phyloP scores from a whole-genome alignment of 2,113 vertebrate genomes.

The Acrocephalus arundinaceus region DNA sequence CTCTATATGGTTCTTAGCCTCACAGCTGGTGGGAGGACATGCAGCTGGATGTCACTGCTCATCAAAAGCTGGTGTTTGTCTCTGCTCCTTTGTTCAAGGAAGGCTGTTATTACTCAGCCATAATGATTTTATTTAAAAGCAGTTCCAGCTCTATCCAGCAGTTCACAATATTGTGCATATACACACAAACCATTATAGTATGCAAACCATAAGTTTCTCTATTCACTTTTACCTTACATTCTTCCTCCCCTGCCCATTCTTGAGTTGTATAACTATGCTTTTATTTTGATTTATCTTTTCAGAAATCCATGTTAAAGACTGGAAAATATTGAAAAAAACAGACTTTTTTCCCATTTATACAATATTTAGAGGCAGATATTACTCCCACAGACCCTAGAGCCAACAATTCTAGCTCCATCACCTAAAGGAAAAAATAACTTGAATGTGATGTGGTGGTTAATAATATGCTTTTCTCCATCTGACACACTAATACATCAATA shows the following conservation, averaged over 20 bases:
- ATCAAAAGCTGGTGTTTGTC: background rate
- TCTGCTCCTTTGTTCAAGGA: background rate
- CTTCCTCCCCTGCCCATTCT: background rate
- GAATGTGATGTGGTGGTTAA: background rate
- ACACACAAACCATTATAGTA: background rate
- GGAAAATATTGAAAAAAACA: background rate
- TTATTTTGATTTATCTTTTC: background rate
- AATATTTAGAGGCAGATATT: background rate
- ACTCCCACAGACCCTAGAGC: background rate
- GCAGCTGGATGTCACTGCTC: background rate
- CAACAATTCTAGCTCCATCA: background rate
- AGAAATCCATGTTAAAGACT: background rate
- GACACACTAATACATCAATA: background rate
- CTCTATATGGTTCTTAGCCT: background rate
- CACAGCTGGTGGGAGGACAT: accelerated
- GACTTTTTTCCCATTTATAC: background rate
- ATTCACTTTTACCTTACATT: background rate
- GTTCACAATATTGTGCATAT: background rate
- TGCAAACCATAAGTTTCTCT: background rate
- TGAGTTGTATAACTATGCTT: background rate
- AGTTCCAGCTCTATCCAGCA: background rate
- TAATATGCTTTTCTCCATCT: background rate
- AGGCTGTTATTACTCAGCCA: background rate
- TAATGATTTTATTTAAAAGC: background rate
- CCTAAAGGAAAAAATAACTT: background rate